Percentiles rank a stretch among this genome's conserved stretches.
These are phyloP conservation scores for Agrypnia vestita DNA, from an alignment of 1,140 invertebrate genomes.

Conservation along the genomic window DNA sequence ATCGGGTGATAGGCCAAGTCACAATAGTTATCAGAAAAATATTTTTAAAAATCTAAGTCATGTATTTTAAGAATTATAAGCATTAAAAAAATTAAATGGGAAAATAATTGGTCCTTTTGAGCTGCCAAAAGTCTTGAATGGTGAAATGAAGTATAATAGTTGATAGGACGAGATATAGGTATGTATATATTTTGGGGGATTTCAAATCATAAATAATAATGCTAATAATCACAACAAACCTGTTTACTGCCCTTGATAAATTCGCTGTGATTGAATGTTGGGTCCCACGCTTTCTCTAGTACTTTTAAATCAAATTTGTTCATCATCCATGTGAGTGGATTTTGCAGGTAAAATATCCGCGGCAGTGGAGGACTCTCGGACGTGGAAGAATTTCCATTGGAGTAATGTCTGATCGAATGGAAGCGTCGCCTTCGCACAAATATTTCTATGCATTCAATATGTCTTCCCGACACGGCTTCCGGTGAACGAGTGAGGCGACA, in stretches of 20 bases:
- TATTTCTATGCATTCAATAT: slow-evolving; percentile 28
- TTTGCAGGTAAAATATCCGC: slow-evolving; percentile 36
- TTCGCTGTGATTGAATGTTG: slow-evolving; percentile 36
- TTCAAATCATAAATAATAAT: not conserved
- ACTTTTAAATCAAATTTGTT: slow-evolving; percentile 48
- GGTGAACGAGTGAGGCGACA: not conserved
- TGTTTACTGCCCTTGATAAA: slow-evolving; percentile 44
- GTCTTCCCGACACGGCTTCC: not conserved
- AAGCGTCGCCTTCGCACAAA: slow-evolving; percentile 22
- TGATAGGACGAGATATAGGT: too few relatives aligned
- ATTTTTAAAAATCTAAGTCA: too few relatives aligned
- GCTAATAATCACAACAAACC: not conserved
- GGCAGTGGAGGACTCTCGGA: not conserved
- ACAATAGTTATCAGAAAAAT: too few relatives aligned
- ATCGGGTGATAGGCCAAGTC: too few relatives aligned
- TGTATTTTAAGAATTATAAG: too few relatives aligned
- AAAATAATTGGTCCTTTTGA: too few relatives aligned
- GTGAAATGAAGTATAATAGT: too few relatives aligned
- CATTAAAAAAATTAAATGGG: too few relatives aligned
- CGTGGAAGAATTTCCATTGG: not conserved
- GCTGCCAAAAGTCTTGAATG: too few relatives aligned
- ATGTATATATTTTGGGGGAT: too few relatives aligned
- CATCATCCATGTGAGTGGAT: slow-evolving; percentile 42
- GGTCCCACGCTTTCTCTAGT: slow-evolving; percentile 41
- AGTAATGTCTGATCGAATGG: slow-evolving; percentile 5